phyloP scores from a whole-genome alignment of 1,140 invertebrate genomes.

The Drosophila ironensis region DNA sequence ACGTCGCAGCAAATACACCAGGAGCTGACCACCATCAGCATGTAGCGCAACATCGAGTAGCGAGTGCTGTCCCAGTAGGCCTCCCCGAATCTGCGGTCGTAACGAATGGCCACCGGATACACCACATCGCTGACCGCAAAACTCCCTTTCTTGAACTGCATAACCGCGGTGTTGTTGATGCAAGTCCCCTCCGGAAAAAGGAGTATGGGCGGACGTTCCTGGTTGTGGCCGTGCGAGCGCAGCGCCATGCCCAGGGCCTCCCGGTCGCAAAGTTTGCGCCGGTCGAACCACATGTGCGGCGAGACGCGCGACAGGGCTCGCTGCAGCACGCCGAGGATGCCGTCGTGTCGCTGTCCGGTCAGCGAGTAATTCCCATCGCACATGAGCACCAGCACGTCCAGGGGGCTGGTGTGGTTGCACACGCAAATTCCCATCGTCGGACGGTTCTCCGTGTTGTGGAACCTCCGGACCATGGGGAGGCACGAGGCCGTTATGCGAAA shows the following conservation, averaged over 20 bases:
- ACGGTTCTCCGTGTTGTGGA: slow-evolving; percentile 36
- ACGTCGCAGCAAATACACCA: slow-evolving; percentile 57
- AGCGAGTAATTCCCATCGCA: slow-evolving; percentile 57
- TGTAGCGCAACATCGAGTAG: slow-evolving; percentile 54
- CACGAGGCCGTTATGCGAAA: slow-evolving; percentile 38
- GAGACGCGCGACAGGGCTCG: slow-evolving; percentile 37
- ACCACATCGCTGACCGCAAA: slow-evolving; percentile 53
- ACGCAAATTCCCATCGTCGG: slow-evolving; percentile 52
- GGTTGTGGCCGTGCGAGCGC: slow-evolving; percentile 18
- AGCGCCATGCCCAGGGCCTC: slow-evolving; percentile 16
- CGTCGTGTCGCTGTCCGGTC: slow-evolving; percentile 53
- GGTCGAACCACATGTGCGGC: slow-evolving; percentile 62
- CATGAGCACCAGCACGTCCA: slow-evolving; percentile 59
- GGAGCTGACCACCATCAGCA: slow-evolving; percentile 47
- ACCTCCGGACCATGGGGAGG: slow-evolving; percentile 41
- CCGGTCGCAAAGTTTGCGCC: slow-evolving; percentile 21
- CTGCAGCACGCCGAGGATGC: slow-evolving; percentile 51
- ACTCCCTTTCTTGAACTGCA: slow-evolving; percentile 65
- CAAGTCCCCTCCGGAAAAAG: slow-evolving; percentile 64
- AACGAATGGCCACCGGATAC: slow-evolving; percentile 51
- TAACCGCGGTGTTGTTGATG: slow-evolving; percentile 65
- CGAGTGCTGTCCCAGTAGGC: slow-evolving; percentile 60
- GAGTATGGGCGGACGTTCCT: slow-evolving; percentile 35
- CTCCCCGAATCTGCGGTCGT: slow-evolving; percentile 50
- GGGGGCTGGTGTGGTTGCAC: slow-evolving; percentile 56